These are phyloP conservation scores for Vulpes lagopus DNA, from an alignment of 2,113 vertebrate species.

Conservation along the genomic window DNA sequence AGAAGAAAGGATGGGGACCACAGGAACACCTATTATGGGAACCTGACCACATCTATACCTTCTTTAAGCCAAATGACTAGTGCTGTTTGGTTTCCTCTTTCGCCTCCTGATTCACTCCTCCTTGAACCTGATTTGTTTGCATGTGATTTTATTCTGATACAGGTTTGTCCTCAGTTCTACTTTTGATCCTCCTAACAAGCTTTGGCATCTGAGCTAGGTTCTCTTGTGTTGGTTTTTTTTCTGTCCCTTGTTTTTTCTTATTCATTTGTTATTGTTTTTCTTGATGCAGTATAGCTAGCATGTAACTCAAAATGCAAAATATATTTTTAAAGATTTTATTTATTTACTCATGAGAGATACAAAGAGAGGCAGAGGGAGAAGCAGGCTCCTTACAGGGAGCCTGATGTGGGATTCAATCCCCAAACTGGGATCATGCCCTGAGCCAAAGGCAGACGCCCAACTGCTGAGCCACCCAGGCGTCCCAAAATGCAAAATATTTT, in stretches of 20 bases:
- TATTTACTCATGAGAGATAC: no score
- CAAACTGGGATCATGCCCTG: no score
- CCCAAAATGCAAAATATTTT: background rate
- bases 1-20: background rate
- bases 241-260: background rate
- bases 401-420: no score
- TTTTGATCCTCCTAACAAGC: background rate
- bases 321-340: no score
- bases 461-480: no score
- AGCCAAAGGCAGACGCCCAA: no score
- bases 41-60: background rate
- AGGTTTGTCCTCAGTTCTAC: background rate
- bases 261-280: background rate
- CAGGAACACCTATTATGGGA: rapidly evolving
- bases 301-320: background rate
- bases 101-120: background rate
- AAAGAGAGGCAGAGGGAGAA: no score
- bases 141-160: background rate
- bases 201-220: background rate
- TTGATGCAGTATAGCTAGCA: background rate
- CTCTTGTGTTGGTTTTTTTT: background rate
- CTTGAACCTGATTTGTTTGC: background rate
- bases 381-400: no score
- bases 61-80: background rate
- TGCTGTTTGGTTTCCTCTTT: background rate